A percentile compares a stretch with the other conserved stretches of the same genome.
phyloP scores from a whole-genome alignment of 2,113 vertebrate genomes.

The Engraulis encrasicolus region DNA sequence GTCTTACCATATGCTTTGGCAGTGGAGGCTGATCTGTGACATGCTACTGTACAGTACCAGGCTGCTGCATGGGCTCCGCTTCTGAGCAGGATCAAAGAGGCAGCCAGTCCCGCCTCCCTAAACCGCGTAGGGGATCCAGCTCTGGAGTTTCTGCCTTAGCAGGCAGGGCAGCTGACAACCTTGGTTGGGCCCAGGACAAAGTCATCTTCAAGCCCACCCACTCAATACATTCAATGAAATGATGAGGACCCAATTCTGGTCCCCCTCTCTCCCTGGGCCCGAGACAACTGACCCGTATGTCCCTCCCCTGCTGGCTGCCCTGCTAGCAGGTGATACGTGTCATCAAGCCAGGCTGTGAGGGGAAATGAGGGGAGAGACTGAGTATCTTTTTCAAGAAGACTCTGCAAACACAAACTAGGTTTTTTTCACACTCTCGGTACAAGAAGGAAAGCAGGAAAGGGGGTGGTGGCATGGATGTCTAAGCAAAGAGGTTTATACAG shows the following conservation, averaged over 20 bases:
- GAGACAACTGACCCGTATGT: no score
- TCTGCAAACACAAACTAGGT: not conserved
- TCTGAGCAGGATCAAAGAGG: not conserved
- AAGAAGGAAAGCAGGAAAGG: not conserved
- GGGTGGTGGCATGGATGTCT: not conserved
- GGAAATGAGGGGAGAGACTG: not conserved
- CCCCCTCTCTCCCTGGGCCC: no score
- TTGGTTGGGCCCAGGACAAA: no score
- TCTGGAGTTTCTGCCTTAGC: not conserved
- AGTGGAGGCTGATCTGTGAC: not conserved
- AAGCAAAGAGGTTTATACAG: not conserved
- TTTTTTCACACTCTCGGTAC: not conserved
- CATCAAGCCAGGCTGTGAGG: not conserved
- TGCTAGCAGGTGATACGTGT: not conserved
- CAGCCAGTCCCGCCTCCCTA: slow-evolving; percentile 1
- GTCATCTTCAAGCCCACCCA: no score
- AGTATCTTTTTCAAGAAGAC: not conserved
- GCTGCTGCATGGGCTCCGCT: not conserved
- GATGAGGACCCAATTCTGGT: no score
- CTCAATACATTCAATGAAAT: no score
- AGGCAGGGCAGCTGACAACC: no score
- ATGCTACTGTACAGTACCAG: no score
- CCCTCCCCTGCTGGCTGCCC: no score
- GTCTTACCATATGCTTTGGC: slow-evolving; percentile 22
- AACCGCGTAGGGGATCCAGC: not conserved